A percentile compares a stretch with the other conserved stretches of the same genome.
Conservation (phyloP, 2,113 vertebrate species). For the Nothobranchius furzeri region DNA sequence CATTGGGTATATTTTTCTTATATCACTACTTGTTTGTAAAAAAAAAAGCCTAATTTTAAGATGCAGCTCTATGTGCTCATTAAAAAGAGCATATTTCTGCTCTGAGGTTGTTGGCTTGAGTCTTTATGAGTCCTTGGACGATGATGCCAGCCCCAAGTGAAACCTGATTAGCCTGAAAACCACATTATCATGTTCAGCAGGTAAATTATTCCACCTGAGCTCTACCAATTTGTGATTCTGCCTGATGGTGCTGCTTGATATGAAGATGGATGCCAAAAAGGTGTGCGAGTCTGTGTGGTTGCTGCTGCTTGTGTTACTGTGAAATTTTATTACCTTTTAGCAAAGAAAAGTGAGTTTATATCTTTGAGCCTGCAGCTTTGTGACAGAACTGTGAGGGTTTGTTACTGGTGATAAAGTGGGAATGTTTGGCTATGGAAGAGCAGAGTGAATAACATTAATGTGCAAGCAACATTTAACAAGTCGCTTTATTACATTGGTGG, state of each 20-base stretch:
- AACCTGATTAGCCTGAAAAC: constrained; percentile 55
- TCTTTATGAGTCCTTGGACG: constrained; percentile 56
- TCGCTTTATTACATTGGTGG: constrained; percentile 46
- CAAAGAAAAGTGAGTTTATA: constrained; percentile 2
- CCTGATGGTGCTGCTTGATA: constrained; percentile 25
- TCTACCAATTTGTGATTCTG: constrained; percentile 47
- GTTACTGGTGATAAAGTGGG: constrained; percentile 28
- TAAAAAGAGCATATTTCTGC: constrained; percentile 50
- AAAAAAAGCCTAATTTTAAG: too few species aligned
- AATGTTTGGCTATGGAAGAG: constrained; percentile 28
- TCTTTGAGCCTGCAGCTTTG: constrained; percentile 24
- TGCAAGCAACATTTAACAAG: constrained; percentile 57
- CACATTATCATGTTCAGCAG: constrained; percentile 49
- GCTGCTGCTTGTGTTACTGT: constrained; percentile 7
- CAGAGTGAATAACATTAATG: constrained; percentile 42
- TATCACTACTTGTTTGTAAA: too few species aligned
- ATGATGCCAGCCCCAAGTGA: constrained; percentile 52
- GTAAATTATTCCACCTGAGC: constrained; percentile 70
- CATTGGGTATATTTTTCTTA: too few species aligned
- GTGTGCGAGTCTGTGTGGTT: neutral
- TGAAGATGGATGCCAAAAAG: constrained; percentile 5
- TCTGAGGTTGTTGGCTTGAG: constrained; percentile 36
- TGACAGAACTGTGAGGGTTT: constrained; percentile 17
- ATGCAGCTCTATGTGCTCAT: neutral
- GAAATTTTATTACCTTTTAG: constrained; percentile 33